Evolutionary conservation across 2,888 invertebrate species (phyloP).

Genomic region (Chalcosyrphus nemorum): DNA sequence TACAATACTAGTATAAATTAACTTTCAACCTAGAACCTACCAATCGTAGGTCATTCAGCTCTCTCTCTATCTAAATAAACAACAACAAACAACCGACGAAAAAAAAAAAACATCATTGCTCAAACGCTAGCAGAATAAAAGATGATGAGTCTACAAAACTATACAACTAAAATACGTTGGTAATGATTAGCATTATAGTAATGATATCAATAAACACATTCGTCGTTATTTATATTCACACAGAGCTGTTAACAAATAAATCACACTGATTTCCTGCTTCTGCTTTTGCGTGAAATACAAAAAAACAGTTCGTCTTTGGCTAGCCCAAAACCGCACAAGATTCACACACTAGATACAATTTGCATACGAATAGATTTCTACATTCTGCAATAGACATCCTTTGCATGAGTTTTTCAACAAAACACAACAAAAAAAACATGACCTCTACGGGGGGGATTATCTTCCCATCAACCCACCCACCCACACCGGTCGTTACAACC

Average conservation of each 20-base stretch:
- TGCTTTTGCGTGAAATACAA: constrained; percentile 3
- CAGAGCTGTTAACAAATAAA: constrained; percentile 52
- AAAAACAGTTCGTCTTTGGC: constrained; percentile 1
- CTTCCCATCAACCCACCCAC: constrained; percentile 1
- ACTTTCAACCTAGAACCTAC: constrained; percentile 56
- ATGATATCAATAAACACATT: constrained; percentile 62
- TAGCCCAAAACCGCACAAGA: constrained; percentile 13
- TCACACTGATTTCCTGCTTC: constrained; percentile 43
- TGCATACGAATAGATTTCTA: constrained; percentile 4
- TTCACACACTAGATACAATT: constrained; percentile 5
- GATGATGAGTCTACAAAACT: constrained; percentile 16
- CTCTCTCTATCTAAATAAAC: constrained; percentile 5
- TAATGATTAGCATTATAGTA: constrained; percentile 54
- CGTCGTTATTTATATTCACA: constrained; percentile 51
- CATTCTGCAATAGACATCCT: constrained; percentile 5
- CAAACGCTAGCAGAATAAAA: constrained; percentile 36
- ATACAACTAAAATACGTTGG: constrained; percentile 25
- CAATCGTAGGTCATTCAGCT: constrained; percentile 66
- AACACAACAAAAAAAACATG: no score
- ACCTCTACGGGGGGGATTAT: constrained; percentile 14
- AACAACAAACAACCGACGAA: not conserved
- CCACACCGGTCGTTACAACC: not conserved
- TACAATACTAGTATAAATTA: constrained; percentile 34
- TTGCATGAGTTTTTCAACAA: constrained; percentile 13
- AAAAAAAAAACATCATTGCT: constrained; percentile 16